Evolutionary conservation across 1,140 invertebrate species (phyloP), one percentile per base, ranked within the genome.

Genomic region (Paraescarpia echinospica): DNA sequence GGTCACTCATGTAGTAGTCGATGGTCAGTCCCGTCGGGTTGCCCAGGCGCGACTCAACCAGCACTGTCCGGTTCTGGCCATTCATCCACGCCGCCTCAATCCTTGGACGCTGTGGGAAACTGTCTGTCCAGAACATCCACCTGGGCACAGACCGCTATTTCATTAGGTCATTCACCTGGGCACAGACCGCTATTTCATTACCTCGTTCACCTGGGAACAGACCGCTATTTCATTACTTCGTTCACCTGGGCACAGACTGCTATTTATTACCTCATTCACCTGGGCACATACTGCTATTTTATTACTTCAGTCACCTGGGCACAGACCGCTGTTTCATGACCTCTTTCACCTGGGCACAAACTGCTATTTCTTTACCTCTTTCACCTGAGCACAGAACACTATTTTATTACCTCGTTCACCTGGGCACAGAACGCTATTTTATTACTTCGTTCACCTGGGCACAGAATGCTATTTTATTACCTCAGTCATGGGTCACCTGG

Each of bases 51-150:
- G 98, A 98, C 0, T 97, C 97, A 1, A 99, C 97, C 1, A 99
- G 94, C 0, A 97, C 97, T 93, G 97, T 96, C 8, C 98, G 96
- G 94, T 98, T 98, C 0, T 97, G 98, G 0, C 99, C 99, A 94
- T 99, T 99, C 98, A 99, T 99, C 98, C 98, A 99, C 27, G 98
- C 97, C 34, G 93, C 92, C 92, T 95, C 95, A 91, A 96, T 96
- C 91, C 94, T 98, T 98, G 9, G 98, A 97, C 34, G 97, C 97
- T 4, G 97, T 97, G 33, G 91, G 93, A 98, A 98, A 8, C 97
- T 97, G 95, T 99, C 98, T 0, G 98, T 97, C 98, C 98, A 99
- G 95, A 98, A 98, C 96, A 99, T 97, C 93, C 97, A 96, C 14
- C 98, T 98, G 91, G 97, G 93, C 94, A 35, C 59, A 77, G 59